Evolutionary conservation across 2,888 invertebrate genomes (phyloP).

Genomic region (Crioceris asparagi): DNA sequence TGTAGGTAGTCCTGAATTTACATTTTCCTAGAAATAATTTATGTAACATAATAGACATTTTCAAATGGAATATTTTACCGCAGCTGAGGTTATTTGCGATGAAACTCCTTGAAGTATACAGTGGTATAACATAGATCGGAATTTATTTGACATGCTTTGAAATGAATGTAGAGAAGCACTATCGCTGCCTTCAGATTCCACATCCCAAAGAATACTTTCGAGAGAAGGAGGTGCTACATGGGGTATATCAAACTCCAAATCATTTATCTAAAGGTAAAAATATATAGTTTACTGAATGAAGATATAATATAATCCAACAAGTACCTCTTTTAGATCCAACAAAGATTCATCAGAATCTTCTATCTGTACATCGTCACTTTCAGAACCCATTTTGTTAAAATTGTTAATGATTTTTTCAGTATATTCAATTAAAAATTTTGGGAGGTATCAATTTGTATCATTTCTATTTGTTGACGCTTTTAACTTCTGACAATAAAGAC

Average conservation of each 20-base stretch:
- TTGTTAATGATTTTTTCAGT: not conserved
- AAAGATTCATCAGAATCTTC: constrained; percentile 36
- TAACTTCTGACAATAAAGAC: too few species aligned
- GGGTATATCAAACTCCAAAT: constrained; percentile 70
- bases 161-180: constrained; percentile 44
- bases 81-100: constrained; percentile 76
- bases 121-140: constrained; percentile 62
- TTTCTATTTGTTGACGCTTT: too few species aligned
- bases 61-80: constrained; percentile 59
- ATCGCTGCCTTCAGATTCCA: constrained; percentile 52
- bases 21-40: constrained; percentile 70
- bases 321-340: constrained; percentile 35
- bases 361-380: constrained; percentile 31
- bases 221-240: constrained; percentile 64
- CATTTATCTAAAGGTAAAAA: constrained; percentile 54
- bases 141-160: constrained; percentile 40
- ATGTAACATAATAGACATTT: too few species aligned
- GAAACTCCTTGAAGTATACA: constrained; percentile 80
- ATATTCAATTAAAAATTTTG: not conserved
- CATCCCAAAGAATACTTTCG: constrained; percentile 72
- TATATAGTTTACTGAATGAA: not conserved
- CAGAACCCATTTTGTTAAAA: constrained; percentile 30
- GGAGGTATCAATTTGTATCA: too few species aligned
- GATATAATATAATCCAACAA: constrained; percentile 4
- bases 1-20: constrained; percentile 81